Evolutionary conservation across 1,140 invertebrate genomes (phyloP), one percentile per base, ranked within the genome.

Genomic region (Drosophila nigrodunni): DNA sequence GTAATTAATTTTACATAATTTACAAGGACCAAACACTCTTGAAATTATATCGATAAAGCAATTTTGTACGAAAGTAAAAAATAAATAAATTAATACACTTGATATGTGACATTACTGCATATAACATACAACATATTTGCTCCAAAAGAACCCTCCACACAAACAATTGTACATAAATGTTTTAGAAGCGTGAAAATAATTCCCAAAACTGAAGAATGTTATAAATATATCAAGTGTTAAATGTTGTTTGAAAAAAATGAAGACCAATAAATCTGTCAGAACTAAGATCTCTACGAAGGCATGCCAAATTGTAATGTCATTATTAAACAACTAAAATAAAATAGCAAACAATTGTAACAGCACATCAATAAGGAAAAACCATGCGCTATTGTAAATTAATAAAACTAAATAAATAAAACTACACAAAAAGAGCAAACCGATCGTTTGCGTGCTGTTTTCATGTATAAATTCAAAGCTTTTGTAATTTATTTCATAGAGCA

Each of bases 401-500:
- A 74, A 61, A 39, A 6, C 69, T 75, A 82, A 73, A 13, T 75
- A 82, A 73, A 13, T 58, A 10, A 21, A 37, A 30, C 25, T 25
- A 3, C 25, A 15, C 25, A 65, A 59, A 66, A 30, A 61, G 21
- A 46, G 30, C 47, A 37, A 50, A 67, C 74, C 35, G 54, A 57
- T 49, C 25, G 11, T 43, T 21, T 57, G 68, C 72, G 52, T 46
- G 58, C 62, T 34, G 46, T 55, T 72, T 77, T 78, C 75, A 80
- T 83, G 85, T 88, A 89, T 77, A 89, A 89, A 89, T 72, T 68
- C 81, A 70, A 73, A 74, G 85, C 85, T 89, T 89, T 89, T 89
- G 85, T 89, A 89, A 89, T 89, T 89, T 90, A 89, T 89, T 89
- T 89, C 85, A 74, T 89, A 89, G 74, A 71, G 61, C 35, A 89